Percentiles rank a stretch among this genome's conserved stretches.
phyloP scores from a whole-genome alignment of 2,797 vertebrate species.

The Sebastes taczanowskii region DNA sequence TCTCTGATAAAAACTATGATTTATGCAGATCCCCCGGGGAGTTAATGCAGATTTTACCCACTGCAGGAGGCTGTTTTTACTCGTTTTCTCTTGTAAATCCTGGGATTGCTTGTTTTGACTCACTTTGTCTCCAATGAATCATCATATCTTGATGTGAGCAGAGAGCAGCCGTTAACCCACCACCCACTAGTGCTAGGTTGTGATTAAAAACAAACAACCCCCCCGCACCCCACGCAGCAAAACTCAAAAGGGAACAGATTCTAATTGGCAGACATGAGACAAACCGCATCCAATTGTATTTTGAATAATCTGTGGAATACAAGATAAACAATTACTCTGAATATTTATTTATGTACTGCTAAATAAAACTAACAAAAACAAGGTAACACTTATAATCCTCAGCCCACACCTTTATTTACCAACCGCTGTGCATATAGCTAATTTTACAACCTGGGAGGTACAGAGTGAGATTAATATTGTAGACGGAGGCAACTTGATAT shows the following conservation, averaged over 20 bases:
- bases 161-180: constrained; percentile 24
- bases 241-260: neutral
- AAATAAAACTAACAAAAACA: neutral
- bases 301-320: neutral
- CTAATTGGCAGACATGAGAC: neutral
- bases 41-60: neutral
- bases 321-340: neutral
- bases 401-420: neutral
- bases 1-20: neutral
- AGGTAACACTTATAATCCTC: neutral
- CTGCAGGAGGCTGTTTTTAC: neutral
- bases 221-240: neutral
- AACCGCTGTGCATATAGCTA: neutral
- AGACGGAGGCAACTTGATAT: neutral
- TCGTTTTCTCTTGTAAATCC: neutral
- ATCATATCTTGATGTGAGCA: constrained; percentile 21
- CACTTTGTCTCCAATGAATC: constrained; percentile 10
- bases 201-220: constrained; percentile 26
- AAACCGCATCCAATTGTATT: neutral
- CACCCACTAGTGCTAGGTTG: constrained; percentile 14
- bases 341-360: neutral
- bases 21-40: neutral
- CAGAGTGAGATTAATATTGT: neutral
- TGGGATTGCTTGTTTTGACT: constrained; percentile 7
- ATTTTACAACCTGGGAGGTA: neutral